Percentiles rank a stretch among this genome's conserved stretches.
phyloP scores from a whole-genome alignment of 2,113 vertebrate genomes.

The Poeciliopsis retropinna region DNA sequence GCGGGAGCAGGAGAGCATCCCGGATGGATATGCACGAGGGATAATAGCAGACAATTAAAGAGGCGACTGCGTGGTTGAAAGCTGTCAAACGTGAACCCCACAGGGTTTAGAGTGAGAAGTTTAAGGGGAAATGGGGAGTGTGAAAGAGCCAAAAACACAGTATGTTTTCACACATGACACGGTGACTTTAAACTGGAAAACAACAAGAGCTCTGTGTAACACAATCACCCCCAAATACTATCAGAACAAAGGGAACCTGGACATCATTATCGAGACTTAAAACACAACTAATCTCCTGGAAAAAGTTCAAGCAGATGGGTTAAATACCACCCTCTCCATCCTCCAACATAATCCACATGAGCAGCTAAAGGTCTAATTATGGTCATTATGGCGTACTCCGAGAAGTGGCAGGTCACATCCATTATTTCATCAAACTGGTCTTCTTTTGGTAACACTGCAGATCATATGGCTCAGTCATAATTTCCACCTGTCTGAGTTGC shows the following conservation, averaged over 20 bases:
- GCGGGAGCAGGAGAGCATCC: constrained; percentile 51
- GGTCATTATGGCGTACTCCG: constrained; percentile 89
- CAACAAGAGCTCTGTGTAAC: not conserved
- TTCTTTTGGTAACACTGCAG: constrained; percentile 85
- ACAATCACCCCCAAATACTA: constrained; percentile 1
- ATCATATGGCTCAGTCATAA: constrained; percentile 66
- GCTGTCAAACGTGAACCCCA: constrained; percentile 71
- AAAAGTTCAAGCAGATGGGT: constrained; percentile 83
- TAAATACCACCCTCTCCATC: constrained; percentile 89
- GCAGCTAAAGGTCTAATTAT: constrained; percentile 90
- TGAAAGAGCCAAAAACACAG: constrained; percentile 57
- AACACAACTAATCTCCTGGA: constrained; percentile 41
- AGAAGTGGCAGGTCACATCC: constrained; percentile 85
- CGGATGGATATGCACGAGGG: constrained; percentile 64
- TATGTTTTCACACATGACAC: constrained; percentile 63
- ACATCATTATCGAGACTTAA: constrained; percentile 2
- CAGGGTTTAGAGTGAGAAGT: constrained; percentile 64
- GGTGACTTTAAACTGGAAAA: constrained; percentile 45
- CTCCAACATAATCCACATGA: constrained; percentile 94
- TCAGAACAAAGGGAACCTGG: constrained; percentile 8
- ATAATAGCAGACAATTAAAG: constrained; percentile 76
- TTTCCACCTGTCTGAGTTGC: constrained; percentile 80
- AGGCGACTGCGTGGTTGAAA: constrained; percentile 71
- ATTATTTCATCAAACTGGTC: constrained; percentile 99
- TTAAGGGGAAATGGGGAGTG: constrained; percentile 43